Conservation (phyloP, 2,888 invertebrate genomes). For the Germaria angustata region DNA sequence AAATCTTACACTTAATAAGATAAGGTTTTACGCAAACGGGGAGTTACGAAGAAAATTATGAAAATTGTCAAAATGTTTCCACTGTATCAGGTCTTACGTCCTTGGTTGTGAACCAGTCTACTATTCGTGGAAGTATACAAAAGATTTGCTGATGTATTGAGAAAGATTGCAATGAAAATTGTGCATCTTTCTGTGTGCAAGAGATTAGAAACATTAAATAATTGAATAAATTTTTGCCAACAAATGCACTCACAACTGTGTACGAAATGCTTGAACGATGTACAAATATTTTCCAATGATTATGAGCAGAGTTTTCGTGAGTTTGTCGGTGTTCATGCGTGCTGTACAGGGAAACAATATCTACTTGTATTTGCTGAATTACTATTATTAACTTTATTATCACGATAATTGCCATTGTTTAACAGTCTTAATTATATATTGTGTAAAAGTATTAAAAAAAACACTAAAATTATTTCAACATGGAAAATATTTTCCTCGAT, state of each 20-base stretch:
- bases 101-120: neutral
- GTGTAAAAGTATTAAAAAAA: constrained; percentile 19
- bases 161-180: constrained; percentile 20
- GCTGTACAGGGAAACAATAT: constrained; percentile 33
- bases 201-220: constrained; percentile 48
- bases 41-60: no score
- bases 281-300: constrained; percentile 14
- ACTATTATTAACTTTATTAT: constrained; percentile 66
- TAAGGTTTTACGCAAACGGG: no score
- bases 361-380: constrained; percentile 45
- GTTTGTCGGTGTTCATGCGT: constrained; percentile 28
- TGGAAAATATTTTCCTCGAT: constrained; percentile 7
- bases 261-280: constrained; percentile 34
- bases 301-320: neutral
- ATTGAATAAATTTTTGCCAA: constrained; percentile 36
- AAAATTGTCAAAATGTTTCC: no score
- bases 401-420: constrained; percentile 66
- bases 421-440: constrained; percentile 59
- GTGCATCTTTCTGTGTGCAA: constrained; percentile 32
- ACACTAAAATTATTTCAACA: neutral
- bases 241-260: neutral
- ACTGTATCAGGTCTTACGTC: no score
- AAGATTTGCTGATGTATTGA: neutral
- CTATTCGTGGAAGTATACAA: neutral
- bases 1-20: no score